Percentiles rank a stretch among this genome's conserved stretches.
Conservation (phyloP, 2,113 vertebrate genomes). For the Corythoichthys intestinalis region DNA sequence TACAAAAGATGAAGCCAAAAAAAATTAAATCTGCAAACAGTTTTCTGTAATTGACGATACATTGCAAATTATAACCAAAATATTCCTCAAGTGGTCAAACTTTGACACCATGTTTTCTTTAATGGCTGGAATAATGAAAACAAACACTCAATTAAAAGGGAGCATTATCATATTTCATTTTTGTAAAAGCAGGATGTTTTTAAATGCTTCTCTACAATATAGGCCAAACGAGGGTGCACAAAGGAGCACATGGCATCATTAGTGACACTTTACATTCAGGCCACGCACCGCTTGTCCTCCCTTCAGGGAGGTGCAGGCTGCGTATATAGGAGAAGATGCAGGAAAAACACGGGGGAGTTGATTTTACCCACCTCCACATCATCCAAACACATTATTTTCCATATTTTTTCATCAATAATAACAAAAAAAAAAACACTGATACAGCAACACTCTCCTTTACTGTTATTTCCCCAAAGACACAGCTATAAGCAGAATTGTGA, state of each 20-base stretch:
- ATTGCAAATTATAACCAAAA: neutral
- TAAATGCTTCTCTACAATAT: neutral
- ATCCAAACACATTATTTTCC: neutral
- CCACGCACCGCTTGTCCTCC: conserved; percentile 1
- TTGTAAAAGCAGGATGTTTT: neutral
- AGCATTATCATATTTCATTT: neutral
- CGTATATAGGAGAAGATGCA: neutral
- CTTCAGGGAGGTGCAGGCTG: conserved; percentile 1
- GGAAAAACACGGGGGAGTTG: neutral
- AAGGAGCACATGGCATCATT: conserved; percentile 6
- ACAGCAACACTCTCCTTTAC: neutral
- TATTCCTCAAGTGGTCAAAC: neutral
- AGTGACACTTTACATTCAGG: conserved; percentile 7
- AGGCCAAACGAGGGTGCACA: neutral
- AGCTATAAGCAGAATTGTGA: neutral
- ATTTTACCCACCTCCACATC: neutral
- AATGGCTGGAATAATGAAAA: neutral
- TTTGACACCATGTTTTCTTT: neutral
- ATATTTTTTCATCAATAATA: neutral
- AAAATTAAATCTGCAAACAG: neutral
- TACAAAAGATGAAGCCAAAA: neutral
- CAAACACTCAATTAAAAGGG: neutral
- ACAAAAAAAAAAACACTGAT: neutral
- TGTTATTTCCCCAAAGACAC: neutral
- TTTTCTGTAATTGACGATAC: neutral